phyloP scores from a whole-genome alignment of 2,797 vertebrate species.

The Eutrigla gurnardus region DNA sequence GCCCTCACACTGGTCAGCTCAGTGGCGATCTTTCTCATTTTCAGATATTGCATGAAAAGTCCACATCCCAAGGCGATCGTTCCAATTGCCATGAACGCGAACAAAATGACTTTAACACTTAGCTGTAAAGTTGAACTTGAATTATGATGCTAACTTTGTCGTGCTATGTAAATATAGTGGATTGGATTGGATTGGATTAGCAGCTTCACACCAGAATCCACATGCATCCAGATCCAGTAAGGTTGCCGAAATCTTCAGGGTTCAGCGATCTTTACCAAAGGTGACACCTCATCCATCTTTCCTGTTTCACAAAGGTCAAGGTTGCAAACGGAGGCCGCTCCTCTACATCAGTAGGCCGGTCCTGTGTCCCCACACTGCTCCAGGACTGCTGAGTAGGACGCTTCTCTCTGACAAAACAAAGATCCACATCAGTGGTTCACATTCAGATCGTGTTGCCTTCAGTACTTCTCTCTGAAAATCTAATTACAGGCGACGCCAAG shows the following conservation, averaged over 20 bases:
- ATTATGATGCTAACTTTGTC: too few relatives aligned
- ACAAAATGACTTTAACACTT: too few relatives aligned
- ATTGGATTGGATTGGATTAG: too few relatives aligned
- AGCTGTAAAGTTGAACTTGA: too few relatives aligned
- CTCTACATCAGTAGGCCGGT: conserved; percentile 16
- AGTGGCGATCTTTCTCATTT: too few relatives aligned
- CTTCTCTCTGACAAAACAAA: conserved; percentile 21
- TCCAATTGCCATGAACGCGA: too few relatives aligned
- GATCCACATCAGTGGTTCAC: conserved; percentile 21
- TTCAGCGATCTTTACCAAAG: conserved; percentile 24
- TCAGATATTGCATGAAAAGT: too few relatives aligned
- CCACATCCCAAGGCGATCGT: too few relatives aligned
- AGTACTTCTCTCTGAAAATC: conserved; percentile 39
- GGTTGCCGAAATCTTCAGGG: not conserved
- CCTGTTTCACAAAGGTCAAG: conserved; percentile 45
- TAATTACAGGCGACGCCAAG: conserved; percentile 55
- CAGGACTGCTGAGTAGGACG: not conserved
- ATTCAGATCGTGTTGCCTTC: conserved; percentile 37
- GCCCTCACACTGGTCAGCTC: too few relatives aligned
- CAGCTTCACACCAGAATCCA: too few relatives aligned
- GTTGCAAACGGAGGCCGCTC: conserved; percentile 5
- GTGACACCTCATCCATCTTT: conserved; percentile 14
- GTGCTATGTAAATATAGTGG: too few relatives aligned
- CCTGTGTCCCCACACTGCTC: not conserved
- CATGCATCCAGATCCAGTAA: too few relatives aligned